Percentiles rank a stretch among this genome's conserved stretches.
Evolutionary conservation across 1,140 invertebrate species (phyloP).

Genomic region (Sarcophaga bullata): DNA sequence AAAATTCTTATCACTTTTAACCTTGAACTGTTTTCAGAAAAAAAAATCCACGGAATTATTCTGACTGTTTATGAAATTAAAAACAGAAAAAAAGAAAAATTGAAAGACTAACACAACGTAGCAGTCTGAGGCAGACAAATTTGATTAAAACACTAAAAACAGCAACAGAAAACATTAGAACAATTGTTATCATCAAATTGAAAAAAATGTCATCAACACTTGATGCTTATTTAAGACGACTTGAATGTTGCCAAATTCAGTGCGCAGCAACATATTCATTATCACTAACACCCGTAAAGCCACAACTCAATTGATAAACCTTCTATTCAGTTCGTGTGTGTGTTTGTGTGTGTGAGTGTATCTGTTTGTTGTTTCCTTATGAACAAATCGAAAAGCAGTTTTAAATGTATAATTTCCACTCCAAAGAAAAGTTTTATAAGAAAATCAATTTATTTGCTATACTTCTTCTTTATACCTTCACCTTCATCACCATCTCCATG

Average conservation of each 20-base stretch:
- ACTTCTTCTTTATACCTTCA: background rate
- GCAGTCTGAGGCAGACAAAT: slow-evolving; percentile 12
- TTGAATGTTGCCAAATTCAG: slow-evolving; percentile 35
- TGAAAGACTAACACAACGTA: background rate
- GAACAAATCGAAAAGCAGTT: too few species aligned
- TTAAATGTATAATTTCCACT: background rate
- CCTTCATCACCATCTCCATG: slow-evolving; percentile 32
- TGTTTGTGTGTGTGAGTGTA: background rate
- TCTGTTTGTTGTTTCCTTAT: too few species aligned
- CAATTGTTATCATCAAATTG: too few species aligned
- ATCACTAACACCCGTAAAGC: background rate
- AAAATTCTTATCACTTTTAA: slow-evolving; percentile 35
- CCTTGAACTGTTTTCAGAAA: slow-evolving; percentile 33
- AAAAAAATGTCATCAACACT: slow-evolving; percentile 42
- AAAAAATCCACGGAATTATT: slow-evolving; percentile 23
- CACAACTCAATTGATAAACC: background rate
- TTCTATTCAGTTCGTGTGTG: background rate
- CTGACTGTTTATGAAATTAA: slow-evolving; percentile 5
- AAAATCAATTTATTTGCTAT: background rate
- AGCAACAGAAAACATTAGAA: background rate
- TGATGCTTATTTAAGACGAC: slow-evolving; percentile 37
- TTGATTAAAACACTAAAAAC: background rate
- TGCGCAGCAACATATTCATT: slow-evolving; percentile 26
- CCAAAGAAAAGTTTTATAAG: background rate
- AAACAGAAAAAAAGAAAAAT: slow-evolving; percentile 3